Percentiles rank a stretch among this genome's conserved stretches.
Conservation (phyloP, 2,888 invertebrate genomes). For the Tholera decimalis region DNA sequence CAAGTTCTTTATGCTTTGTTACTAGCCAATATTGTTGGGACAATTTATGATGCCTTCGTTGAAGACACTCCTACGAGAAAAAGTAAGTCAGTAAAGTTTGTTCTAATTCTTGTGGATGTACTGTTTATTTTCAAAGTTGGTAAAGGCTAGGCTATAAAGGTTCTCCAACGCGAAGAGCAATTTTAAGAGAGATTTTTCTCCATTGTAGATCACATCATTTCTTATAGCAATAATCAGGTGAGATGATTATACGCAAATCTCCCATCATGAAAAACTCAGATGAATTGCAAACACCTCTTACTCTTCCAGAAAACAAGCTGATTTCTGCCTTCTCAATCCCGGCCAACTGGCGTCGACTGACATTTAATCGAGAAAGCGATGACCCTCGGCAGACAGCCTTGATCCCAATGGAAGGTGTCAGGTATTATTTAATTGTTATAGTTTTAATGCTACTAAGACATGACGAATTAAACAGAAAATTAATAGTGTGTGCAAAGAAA, state of each 20-base stretch:
- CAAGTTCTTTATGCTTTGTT: slow-evolving; percentile 54
- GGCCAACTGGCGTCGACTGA: slow-evolving; percentile 53
- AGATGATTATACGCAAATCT: neutral
- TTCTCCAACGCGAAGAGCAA: neutral
- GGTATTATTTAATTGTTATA: slow-evolving; percentile 23
- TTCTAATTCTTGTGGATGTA: neutral
- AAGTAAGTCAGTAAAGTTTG: slow-evolving; percentile 51
- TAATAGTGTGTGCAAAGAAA: neutral
- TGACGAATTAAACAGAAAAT: neutral
- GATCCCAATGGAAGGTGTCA: slow-evolving; percentile 46
- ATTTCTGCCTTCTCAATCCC: slow-evolving; percentile 56
- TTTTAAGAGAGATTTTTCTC: neutral
- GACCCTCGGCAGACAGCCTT: slow-evolving; percentile 44
- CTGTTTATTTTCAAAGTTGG: neutral
- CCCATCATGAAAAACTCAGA: neutral
- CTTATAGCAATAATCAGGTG: neutral
- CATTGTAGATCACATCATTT: neutral
- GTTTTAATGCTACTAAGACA: neutral
- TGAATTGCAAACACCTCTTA: neutral
- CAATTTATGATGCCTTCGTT: slow-evolving; percentile 57
- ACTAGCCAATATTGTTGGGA: slow-evolving; percentile 65
- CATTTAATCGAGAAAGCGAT: slow-evolving; percentile 21
- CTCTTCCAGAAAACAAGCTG: slow-evolving; percentile 58
- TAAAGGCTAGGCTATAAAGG: neutral
- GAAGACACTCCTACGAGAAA: slow-evolving; percentile 39